Evolutionary conservation across 2,888 invertebrate species (phyloP).

Genomic region (Mesopsocus fuscifrons): DNA sequence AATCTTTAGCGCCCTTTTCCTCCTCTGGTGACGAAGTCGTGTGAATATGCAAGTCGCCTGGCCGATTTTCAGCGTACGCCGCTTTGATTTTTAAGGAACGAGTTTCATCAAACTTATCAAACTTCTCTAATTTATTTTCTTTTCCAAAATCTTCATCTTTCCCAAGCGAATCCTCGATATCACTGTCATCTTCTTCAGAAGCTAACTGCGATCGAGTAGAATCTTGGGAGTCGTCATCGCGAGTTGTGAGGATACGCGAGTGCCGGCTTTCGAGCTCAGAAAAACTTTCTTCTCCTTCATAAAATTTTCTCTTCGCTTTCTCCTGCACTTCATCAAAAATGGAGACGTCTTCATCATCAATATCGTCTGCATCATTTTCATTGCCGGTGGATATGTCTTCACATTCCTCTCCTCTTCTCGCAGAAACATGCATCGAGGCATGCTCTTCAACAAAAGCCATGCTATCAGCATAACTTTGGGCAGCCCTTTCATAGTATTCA

Average conservation of each 20-base stretch:
- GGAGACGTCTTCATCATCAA: conserved; percentile 24
- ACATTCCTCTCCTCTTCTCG: conserved; percentile 15
- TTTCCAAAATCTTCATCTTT: conserved; percentile 31
- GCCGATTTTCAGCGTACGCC: conserved; percentile 12
- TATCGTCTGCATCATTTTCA: conserved; percentile 16
- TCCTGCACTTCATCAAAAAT: conserved; percentile 23
- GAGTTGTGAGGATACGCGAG: conserved; percentile 7
- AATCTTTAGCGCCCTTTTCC: conserved; percentile 20
- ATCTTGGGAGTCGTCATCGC: conserved; percentile 9
- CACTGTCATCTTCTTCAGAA: conserved; percentile 27
- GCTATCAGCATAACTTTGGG: background rate
- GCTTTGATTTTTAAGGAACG: conserved; percentile 11
- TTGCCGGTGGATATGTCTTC: conserved; percentile 4
- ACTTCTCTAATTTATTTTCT: conserved; percentile 29
- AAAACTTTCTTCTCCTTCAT: conserved; percentile 30
- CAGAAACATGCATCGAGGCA: conserved; percentile 8
- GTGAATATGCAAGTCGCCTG: conserved; percentile 14
- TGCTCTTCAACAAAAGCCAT: background rate
- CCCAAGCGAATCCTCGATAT: conserved; percentile 22
- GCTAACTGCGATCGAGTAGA: conserved; percentile 5
- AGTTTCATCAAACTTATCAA: conserved; percentile 17
- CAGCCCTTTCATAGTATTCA: conserved; percentile 9
- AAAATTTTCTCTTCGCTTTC: conserved; percentile 32
- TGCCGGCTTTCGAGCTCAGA: conserved; percentile 22
- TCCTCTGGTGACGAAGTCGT: conserved; percentile 17